phyloP scores from a whole-genome alignment of 2,888 invertebrate genomes.

The Trissolcus brochymenae region DNA sequence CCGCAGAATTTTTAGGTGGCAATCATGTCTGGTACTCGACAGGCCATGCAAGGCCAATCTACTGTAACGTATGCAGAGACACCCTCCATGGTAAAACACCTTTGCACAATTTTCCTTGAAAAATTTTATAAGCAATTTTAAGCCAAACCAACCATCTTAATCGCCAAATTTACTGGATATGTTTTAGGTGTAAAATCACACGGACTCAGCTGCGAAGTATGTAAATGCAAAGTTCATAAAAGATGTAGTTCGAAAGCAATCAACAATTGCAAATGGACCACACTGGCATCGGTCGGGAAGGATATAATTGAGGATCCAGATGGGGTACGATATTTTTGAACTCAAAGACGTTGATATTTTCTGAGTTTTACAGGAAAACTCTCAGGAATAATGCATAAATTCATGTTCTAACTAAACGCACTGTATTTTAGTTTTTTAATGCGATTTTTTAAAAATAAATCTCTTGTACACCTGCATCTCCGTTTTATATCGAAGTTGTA shows the following conservation, averaged over 20 bases:
- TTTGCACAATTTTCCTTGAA: too few species aligned
- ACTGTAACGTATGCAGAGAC: constrained; percentile 97
- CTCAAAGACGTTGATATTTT: too few species aligned
- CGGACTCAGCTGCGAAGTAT: constrained; percentile 96
- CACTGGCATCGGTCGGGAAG: constrained; percentile 94
- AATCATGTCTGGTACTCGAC: constrained; percentile 92
- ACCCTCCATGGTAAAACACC: constrained; percentile 82
- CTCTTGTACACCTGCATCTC: too few species aligned
- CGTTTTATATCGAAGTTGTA: background rate
- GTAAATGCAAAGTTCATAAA: constrained; percentile 98
- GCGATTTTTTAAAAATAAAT: too few species aligned
- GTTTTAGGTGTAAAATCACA: constrained; percentile 92
- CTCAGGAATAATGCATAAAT: too few species aligned
- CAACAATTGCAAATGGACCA: constrained; percentile 98
- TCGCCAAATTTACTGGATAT: background rate
- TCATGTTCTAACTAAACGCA: too few species aligned
- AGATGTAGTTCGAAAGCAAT: constrained; percentile 94
- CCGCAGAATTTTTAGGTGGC: constrained; percentile 82
- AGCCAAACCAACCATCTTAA: background rate
- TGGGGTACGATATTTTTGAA: constrained; percentile 78
- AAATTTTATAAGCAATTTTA: background rate
- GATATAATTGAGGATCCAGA: constrained; percentile 95
- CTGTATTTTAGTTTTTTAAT: background rate
- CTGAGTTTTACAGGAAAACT: too few species aligned
- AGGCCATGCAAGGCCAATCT: constrained; percentile 95